Base-by-base conservation (phyloP, 2,797 vertebrate genomes). In the Hafferia zeledoni region DNA sequence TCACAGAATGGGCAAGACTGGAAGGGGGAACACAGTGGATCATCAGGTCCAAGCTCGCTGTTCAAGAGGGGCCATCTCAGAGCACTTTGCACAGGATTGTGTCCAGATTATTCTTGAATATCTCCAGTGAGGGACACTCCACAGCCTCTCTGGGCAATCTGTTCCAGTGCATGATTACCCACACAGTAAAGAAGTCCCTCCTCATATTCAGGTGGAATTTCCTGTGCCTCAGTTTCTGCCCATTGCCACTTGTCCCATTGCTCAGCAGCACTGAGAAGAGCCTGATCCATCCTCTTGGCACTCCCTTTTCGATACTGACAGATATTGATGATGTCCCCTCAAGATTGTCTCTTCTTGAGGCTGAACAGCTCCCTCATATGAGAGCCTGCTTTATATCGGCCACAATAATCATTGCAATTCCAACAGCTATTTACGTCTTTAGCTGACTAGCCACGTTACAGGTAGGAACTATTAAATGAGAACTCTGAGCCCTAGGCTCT, bases 241-340 rank as follows among this genome's bases (percentile, higher is more conserved):
- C 28, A 0, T 5, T 65, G 37, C 0, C n/a, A 46, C 46, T 30
- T 59, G 17, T 24, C 23, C 35, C 4, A 0, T 19, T 56, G 31
- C 27, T 28, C 0, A 0, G 49, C 23, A 49, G 7, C 18, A 9
- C 18, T 0, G 2, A 49, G 22, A 50, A 76, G 49, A 69, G 49
- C 49, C 49, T 17, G 2, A 43, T 28, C 23, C 35, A 5, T 39
- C 7, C 41, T 35, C 56, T 56, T 5, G 13, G 13, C 8, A 13
- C 25, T 17, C 61, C 35, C 49, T 43, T 82, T 57, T 56, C 43
- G 35, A 3, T 56, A 17, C 41, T 61, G 41, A 22, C 19, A 61
- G 43, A 56, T 31, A 30, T 0, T 9, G 27, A 30, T 49, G 35
- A 24, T 3, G 16, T n/a, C 11, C 1, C 9, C 19, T 49, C 63